Evolutionary conservation across 2,888 invertebrate genomes (phyloP).

Genomic region (Tiliacea aurago): DNA sequence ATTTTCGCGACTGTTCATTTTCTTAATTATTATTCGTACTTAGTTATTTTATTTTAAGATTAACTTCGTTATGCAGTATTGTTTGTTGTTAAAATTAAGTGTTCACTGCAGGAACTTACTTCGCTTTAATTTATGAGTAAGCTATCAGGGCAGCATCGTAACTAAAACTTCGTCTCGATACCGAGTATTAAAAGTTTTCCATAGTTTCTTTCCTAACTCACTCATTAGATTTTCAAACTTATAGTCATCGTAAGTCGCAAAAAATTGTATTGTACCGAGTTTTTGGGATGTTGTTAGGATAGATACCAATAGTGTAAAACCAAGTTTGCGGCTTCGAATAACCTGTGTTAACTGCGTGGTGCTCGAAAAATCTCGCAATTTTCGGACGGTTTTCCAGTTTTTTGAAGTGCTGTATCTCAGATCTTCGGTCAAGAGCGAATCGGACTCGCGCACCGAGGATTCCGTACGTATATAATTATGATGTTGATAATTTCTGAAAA

Average conservation of each 20-base stretch:
- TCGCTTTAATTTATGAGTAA: constrained; percentile 18
- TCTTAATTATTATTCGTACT: not conserved
- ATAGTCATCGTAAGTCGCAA: not conserved
- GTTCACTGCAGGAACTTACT: constrained; percentile 7
- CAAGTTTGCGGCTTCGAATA: too few species aligned
- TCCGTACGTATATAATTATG: too few species aligned
- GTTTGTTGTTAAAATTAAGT: constrained; percentile 1
- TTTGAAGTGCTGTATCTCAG: too few species aligned
- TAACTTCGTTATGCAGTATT: not conserved
- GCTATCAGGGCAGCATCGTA: constrained; percentile 6
- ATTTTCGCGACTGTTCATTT: not conserved
- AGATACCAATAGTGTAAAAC: too few species aligned
- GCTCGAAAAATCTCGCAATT: too few species aligned
- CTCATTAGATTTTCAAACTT: constrained; percentile 25
- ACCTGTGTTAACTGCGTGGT: too few species aligned
- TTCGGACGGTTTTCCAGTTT: too few species aligned
- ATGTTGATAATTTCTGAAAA: too few species aligned
- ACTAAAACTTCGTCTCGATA: constrained; percentile 35
- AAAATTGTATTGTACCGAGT: too few species aligned
- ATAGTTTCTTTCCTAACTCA: constrained; percentile 17
- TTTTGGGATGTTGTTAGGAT: too few species aligned
- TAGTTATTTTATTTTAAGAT: not conserved
- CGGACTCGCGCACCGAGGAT: too few species aligned
- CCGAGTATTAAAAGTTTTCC: constrained; percentile 20
- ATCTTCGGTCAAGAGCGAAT: too few species aligned